Conservation (phyloP, 2,888 invertebrate genomes). For the Thymelicus lineola region DNA sequence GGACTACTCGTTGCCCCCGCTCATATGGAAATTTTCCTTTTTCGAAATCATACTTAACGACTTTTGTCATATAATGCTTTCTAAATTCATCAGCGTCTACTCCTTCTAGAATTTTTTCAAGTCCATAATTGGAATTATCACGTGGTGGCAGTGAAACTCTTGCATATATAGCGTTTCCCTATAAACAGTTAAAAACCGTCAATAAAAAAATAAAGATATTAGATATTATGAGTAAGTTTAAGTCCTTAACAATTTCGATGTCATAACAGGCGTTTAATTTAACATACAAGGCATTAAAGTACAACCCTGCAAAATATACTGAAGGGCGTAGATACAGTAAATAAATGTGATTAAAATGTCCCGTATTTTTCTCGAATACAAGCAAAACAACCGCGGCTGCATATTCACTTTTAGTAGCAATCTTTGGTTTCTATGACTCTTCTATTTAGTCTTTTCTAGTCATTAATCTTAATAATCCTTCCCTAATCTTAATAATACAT, state of each 20-base stretch:
- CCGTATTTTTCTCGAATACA: too few relatives aligned
- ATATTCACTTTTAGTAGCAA: too few relatives aligned
- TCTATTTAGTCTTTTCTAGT: too few relatives aligned
- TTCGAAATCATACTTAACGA: conserved; percentile 2
- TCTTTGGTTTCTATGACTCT: too few relatives aligned
- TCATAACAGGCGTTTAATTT: not conserved
- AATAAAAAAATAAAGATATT: not conserved
- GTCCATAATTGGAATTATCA: conserved; percentile 45
- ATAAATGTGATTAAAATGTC: too few relatives aligned
- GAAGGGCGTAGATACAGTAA: too few relatives aligned
- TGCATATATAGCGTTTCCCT: conserved; percentile 39
- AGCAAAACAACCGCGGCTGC: too few relatives aligned
- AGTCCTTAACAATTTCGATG: too few relatives aligned
- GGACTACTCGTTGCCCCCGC: conserved; percentile 12
- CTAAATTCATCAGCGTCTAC: conserved; percentile 30
- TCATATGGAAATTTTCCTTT: not conserved
- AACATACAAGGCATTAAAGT: not conserved
- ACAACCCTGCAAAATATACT: too few relatives aligned
- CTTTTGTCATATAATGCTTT: conserved; percentile 11
- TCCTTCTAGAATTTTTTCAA: conserved; percentile 44
- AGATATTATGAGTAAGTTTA: too few relatives aligned
- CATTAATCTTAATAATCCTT: too few relatives aligned
- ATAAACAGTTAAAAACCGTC: conserved; percentile 19
- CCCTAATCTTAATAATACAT: too few relatives aligned
- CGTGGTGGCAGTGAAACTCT: conserved; percentile 37